Base-by-base conservation (phyloP, 2,888 invertebrate species). In the Rhorus exstirpatorius region DNA sequence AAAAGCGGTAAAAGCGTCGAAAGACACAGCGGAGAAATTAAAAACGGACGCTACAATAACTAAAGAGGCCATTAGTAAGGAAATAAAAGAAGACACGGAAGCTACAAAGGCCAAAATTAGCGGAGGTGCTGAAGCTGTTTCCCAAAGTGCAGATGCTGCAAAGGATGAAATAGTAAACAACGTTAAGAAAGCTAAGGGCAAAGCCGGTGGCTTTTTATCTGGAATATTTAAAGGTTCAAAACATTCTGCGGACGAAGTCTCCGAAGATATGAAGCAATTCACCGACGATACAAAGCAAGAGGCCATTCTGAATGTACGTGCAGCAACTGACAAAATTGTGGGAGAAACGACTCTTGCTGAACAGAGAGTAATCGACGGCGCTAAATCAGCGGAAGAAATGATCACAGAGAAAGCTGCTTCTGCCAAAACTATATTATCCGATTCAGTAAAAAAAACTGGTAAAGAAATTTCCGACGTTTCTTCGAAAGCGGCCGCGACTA, bases 361-460 rank as follows among this genome's bases (percentile, higher is more conserved):
- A 91, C 94, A 35, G 94, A 94, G 89, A 93, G 94, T 53, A 93
- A 94, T 92, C 0, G 94, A 94, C 87, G 93, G 92, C 87, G 94
- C 94, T 93, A 94, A 94, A 49, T 93, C 94, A 8, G 88, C 94
- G 0, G 94, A 94, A 91, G 94, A 94, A 84, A 94, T 94, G 77
- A 46, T 77, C 10, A 53, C 82, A 60, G 63, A 72, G 93, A 38
- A 94, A 94, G 49, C 94, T 4, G 80, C 65, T 26, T 31, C 44
- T n/a, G 76, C 67, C 10, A 75, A 83, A 80, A 77, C 72, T 10
- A 65, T 75, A 3, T 41, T 76, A 3, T 44, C 65, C 67, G 94
- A 93, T 88, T 93, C 94, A 87, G 94, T 93, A 85, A 94, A 94
- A 10, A 90, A 94, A 0, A 93, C 94, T n/a, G 94, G 70, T 4